A percentile compares a stretch with the other conserved stretches of the same genome.
phyloP scores from a whole-genome alignment of 2,113 vertebrate species.

The Callorhinus ursinus region DNA sequence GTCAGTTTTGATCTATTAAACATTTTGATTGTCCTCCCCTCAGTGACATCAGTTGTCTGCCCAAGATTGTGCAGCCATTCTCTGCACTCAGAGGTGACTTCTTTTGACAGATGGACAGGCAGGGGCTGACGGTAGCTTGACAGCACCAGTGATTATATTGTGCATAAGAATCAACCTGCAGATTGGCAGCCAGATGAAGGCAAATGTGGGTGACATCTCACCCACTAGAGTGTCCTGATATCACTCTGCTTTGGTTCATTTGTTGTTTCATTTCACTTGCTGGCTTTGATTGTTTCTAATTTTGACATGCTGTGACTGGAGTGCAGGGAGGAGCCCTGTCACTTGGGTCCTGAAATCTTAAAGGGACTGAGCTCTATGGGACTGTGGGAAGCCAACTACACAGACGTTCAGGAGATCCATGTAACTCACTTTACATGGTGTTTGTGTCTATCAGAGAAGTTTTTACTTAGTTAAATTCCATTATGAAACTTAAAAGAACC shows the following conservation, averaged over 20 bases:
- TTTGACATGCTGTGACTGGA: not conserved
- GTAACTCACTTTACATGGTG: not conserved
- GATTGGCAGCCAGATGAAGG: not conserved
- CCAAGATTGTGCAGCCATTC: not conserved
- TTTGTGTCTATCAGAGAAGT: not conserved
- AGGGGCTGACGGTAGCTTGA: not conserved
- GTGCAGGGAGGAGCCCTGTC: accelerated
- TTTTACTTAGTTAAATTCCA: not conserved
- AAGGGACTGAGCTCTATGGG: too few relatives aligned
- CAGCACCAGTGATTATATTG: not conserved
- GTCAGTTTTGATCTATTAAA: not conserved
- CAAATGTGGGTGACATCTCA: not conserved
- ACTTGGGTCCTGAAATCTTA: not conserved
- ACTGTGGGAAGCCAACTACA: not conserved
- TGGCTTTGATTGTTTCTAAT: not conserved
- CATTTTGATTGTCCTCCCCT: not conserved
- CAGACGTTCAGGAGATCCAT: not conserved
- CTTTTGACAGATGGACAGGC: not conserved
- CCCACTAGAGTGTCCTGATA: accelerated
- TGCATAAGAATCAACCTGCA: not conserved
- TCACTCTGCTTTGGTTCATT: not conserved
- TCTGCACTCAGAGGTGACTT: not conserved
- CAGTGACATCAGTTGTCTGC: not conserved
- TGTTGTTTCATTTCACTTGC: not conserved
- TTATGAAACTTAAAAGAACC: not conserved